Evolutionary conservation across 2,888 invertebrate species (phyloP).

Genomic region (Noctua janthina): DNA sequence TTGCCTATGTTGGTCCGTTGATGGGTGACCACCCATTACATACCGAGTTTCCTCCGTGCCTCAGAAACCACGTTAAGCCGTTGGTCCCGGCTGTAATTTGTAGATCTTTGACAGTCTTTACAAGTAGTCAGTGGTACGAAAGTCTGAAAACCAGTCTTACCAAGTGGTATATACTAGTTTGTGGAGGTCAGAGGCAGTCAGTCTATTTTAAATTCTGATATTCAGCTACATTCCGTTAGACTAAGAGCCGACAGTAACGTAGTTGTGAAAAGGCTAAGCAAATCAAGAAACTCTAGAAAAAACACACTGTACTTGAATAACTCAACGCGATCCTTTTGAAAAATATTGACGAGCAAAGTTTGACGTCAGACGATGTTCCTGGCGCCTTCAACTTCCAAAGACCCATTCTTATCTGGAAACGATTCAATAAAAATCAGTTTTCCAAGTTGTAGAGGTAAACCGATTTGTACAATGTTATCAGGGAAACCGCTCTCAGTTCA

Average conservation of each 20-base stretch:
- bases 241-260: neutral
- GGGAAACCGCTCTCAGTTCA: conserved; percentile 57
- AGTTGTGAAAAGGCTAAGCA: neutral
- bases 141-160: no score
- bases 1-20: no score
- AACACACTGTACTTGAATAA: conserved; percentile 19
- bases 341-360: conserved; percentile 66
- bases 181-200: neutral
- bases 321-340: conserved; percentile 48
- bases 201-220: neutral
- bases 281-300: conserved; percentile 2
- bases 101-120: no score
- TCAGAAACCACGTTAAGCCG: no score
- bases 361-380: conserved; percentile 45
- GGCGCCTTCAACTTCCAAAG: conserved; percentile 64
- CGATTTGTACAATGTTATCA: conserved; percentile 69
- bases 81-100: no score
- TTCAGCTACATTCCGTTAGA: neutral
- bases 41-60: no score
- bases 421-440: conserved; percentile 68
- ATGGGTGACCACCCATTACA: no score
- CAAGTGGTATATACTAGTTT: no score
- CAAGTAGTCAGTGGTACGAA: no score
- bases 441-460: conserved; percentile 59
- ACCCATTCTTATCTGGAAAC: conserved; percentile 63